These are phyloP conservation scores for Rhinolophus ferrumequinum DNA, from an alignment of 2,113 vertebrate species.

Conservation along the genomic window DNA sequence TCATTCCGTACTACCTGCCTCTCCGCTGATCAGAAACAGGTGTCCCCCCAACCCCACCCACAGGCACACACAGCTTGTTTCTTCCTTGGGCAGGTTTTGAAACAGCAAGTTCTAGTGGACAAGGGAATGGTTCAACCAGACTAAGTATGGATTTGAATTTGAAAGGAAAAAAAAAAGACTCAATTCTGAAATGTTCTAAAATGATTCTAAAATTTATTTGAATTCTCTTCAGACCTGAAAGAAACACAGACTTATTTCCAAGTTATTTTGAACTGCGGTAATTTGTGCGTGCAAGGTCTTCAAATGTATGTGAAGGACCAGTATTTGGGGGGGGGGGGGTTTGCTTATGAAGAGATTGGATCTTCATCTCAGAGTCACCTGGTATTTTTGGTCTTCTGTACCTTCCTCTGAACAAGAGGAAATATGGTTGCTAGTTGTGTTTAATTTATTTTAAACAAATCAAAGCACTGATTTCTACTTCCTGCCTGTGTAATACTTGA, in stretches of 20 bases:
- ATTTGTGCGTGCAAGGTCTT: background rate
- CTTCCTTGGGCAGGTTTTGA: background rate
- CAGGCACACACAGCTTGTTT: background rate
- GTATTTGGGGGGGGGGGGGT: background rate
- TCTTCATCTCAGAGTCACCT: conserved; percentile 60
- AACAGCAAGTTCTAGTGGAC: background rate
- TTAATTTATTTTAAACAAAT: conserved; percentile 81
- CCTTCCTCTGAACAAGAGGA: conserved; percentile 58
- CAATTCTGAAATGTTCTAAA: background rate
- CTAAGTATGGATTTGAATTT: background rate
- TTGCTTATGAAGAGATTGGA: background rate
- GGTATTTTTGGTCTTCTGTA: conserved; percentile 63
- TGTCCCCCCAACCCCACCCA: too few relatives aligned
- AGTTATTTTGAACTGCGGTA: background rate
- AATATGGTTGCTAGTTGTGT: conserved; percentile 69
- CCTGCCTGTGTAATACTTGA: conserved; percentile 63
- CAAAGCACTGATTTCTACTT: conserved; percentile 75
- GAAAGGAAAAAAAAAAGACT: background rate
- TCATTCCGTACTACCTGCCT: background rate
- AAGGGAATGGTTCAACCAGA: background rate
- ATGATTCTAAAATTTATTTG: background rate
- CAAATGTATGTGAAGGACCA: background rate
- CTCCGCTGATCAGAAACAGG: background rate
- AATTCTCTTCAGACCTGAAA: background rate
- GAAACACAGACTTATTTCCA: conserved; percentile 28